Percentiles rank a stretch among this genome's conserved stretches.
Evolutionary conservation across 2,797 vertebrate genomes (phyloP).

Genomic region (Erpetoichthys calabaricus): DNA sequence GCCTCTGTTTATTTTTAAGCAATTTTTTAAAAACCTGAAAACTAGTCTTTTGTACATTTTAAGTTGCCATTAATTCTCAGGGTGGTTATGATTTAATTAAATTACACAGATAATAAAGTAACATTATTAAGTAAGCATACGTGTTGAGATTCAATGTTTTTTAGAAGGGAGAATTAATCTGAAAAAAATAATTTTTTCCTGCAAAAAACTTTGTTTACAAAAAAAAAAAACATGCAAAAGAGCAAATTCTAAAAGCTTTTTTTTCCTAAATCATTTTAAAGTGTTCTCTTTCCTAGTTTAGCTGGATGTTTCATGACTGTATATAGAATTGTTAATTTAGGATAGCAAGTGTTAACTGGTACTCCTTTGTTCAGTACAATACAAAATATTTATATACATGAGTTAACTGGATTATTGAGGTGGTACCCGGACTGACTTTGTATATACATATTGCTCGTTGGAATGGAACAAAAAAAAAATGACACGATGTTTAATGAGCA

Average conservation of each 20-base stretch:
- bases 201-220: conserved; percentile 4
- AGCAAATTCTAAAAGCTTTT: not conserved
- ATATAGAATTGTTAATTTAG: not conserved
- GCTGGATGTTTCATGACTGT: not conserved
- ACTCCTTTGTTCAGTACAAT: not conserved
- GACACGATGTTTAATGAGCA: too few relatives aligned
- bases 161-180: not conserved
- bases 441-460: not conserved
- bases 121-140: not conserved
- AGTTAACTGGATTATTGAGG: not conserved
- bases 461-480: too few relatives aligned
- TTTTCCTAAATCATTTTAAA: not conserved
- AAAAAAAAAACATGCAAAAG: not conserved
- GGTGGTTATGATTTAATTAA: conserved; percentile 5
- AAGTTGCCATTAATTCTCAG: conserved; percentile 13
- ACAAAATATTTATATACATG: not conserved
- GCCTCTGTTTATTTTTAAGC: not conserved
- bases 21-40: conserved; percentile 1
- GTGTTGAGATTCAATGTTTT: not conserved
- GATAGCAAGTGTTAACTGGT: not conserved
- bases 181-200: not conserved
- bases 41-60: not conserved
- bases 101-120: not conserved
- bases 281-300: not conserved
- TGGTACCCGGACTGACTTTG: not conserved